Conservation (phyloP, 1,140 invertebrate genomes). For the Brachionus angularis region DNA sequence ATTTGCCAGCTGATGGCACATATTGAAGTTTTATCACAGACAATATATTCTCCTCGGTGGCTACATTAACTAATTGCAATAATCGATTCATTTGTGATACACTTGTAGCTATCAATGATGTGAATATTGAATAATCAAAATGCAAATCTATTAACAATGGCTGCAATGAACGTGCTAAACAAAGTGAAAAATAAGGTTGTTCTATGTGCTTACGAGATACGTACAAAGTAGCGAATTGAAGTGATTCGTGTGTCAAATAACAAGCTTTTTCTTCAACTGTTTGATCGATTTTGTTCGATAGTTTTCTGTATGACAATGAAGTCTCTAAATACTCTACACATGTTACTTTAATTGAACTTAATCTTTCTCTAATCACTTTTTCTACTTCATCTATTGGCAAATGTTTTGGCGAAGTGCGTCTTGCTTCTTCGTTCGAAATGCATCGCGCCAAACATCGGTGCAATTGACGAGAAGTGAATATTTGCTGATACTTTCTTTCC, state of each 20-base stretch:
- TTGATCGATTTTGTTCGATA: constrained; percentile 31
- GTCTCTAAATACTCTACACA: constrained; percentile 43
- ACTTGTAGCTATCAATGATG: constrained; percentile 29
- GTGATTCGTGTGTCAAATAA: constrained; percentile 27
- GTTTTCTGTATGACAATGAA: constrained; percentile 20
- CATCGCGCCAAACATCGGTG: constrained; percentile 39
- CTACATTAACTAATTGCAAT: constrained; percentile 31
- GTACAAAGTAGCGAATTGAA: constrained; percentile 34
- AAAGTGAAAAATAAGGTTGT: constrained; percentile 43
- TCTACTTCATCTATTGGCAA: constrained; percentile 41
- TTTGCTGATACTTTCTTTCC: constrained; percentile 41
- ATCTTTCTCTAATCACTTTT: constrained; percentile 19
- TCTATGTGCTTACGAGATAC: constrained; percentile 39
- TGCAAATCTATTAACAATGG: constrained; percentile 18
- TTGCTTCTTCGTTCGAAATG: constrained; percentile 34
- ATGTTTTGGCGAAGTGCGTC: neutral
- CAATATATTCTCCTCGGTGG: constrained; percentile 44
- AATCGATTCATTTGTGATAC: constrained; percentile 21
- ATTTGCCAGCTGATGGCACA: constrained; percentile 26
- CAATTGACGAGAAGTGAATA: constrained; percentile 27
- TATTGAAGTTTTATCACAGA: constrained; percentile 41
- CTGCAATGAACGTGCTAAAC: constrained; percentile 6
- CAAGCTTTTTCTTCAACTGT: constrained; percentile 43
- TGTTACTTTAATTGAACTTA: constrained; percentile 23
- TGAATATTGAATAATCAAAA: constrained; percentile 18